Base-by-base conservation (phyloP, 1,140 invertebrate genomes). In the Drosophila serrata region DNA sequence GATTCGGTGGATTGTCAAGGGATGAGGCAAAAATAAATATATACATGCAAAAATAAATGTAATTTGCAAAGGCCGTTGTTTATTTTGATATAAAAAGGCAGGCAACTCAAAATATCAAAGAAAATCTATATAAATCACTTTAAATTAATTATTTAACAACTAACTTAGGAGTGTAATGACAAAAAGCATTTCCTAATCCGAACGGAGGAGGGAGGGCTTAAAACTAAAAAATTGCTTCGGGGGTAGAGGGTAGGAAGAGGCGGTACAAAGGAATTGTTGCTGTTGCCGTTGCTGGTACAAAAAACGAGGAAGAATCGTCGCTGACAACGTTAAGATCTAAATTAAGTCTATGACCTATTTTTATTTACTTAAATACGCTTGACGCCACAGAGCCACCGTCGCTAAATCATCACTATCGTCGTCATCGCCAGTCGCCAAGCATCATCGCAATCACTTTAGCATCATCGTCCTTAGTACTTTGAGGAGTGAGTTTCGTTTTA, bases 381-480 rank as follows among this genome's bases (percentile, higher is more conserved):
- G 82, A 86, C 84, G 74, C 79, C 80, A 81, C 51, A 81, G 43
- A 84, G 81, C 78, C 51, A 76, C 56, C 79, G 59, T 45, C 43
- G 42, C 42, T 39, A 45, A 69, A 53, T 69, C 51, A 75, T 63
- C 61, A 42, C 53, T 42, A 63, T 65, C 46, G 19, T 63, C 55
- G n/a, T 22, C 9, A 13, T 29, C 48, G 70, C 75, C 75, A 84
- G 70, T 72, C 72, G 82, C 75, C 81, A 88, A 90, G 65, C 65
- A 69, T 69, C 62, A 81, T 79, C 68, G 69, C 70, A 81, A 86
- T 86, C 85, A 90, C 85, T 90, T 85, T 90, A 84, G 79, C 81
- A 90, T 90, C 86, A 73, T 90, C 86, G 86, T 90, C 81, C 85
- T 48, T 90, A 81, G 75, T 90, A 90, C 85, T 90, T 90, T 90